Evolutionary conservation across 2,113 vertebrate genomes (phyloP).

Genomic region (Apeltes quadracus): DNA sequence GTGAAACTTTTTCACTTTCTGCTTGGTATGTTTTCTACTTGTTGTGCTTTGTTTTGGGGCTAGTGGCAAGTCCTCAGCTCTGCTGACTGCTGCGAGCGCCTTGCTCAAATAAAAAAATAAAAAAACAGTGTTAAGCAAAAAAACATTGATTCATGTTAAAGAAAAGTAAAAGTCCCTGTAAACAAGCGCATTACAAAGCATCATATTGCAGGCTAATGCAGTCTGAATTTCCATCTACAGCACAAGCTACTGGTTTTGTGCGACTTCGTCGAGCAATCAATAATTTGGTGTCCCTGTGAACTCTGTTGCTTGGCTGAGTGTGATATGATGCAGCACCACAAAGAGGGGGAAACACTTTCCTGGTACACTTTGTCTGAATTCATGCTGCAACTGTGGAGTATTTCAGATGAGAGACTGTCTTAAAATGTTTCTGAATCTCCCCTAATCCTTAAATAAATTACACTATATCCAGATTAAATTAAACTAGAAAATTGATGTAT

Average conservation of each 20-base stretch:
- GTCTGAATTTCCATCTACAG: constrained; percentile 48
- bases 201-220: constrained; percentile 49
- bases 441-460: constrained; percentile 51
- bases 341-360: constrained; percentile 48
- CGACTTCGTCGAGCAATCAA: constrained; percentile 65
- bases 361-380: constrained; percentile 41
- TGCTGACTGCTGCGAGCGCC: constrained; percentile 20
- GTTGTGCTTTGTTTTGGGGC: constrained; percentile 54
- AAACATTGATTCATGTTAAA: constrained; percentile 60
- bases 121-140: constrained; percentile 41
- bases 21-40: constrained; percentile 20
- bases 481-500: constrained; percentile 26
- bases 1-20: constrained; percentile 51
- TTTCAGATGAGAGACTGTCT: constrained; percentile 33
- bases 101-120: constrained; percentile 28
- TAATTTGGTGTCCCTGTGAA: constrained; percentile 69
- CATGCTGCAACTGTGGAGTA: constrained; percentile 19
- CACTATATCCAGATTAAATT: constrained; percentile 43
- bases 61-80: constrained; percentile 40
- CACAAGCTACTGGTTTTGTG: constrained; percentile 59
- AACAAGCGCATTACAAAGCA: constrained; percentile 61
- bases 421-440: constrained; percentile 26
- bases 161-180: constrained; percentile 64
- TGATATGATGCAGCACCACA: constrained; percentile 44
- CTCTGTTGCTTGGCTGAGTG: constrained; percentile 45